Evolutionary conservation across 2,888 invertebrate species (phyloP).

Genomic region (Hedya salicella): DNA sequence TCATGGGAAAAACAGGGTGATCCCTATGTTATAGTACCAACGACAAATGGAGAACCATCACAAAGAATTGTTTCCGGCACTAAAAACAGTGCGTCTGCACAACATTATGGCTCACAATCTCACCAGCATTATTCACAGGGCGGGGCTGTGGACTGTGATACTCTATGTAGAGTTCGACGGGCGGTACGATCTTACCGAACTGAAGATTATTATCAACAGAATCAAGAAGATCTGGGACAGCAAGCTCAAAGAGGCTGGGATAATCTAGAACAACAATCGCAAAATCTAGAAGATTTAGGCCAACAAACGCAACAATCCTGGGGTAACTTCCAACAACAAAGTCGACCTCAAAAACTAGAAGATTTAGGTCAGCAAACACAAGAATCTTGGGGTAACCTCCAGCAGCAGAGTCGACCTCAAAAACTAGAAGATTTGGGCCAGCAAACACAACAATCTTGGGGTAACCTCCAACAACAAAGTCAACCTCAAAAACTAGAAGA

Average conservation of each 20-base stretch:
- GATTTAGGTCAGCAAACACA: constrained; percentile 28
- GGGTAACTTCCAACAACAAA: constrained; percentile 8
- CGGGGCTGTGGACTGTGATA: constrained; percentile 52
- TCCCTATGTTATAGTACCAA: constrained; percentile 78
- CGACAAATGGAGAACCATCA: constrained; percentile 50
- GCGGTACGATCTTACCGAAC: constrained; percentile 64
- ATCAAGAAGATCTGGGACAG: constrained; percentile 55
- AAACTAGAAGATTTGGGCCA: constrained; percentile 44
- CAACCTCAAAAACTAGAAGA: constrained; percentile 39
- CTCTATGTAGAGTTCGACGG: constrained; percentile 65
- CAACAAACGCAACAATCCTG: constrained; percentile 45
- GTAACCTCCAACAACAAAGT: constrained; percentile 11
- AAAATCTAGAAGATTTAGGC: constrained; percentile 42
- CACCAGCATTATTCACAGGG: constrained; percentile 55
- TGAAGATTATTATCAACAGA: constrained; percentile 45
- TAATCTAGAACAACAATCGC: constrained; percentile 54
- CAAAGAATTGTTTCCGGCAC: constrained; percentile 45
- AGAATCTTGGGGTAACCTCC: constrained; percentile 12
- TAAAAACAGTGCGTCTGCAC: constrained; percentile 56
- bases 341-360: constrained; percentile 3
- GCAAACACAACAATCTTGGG: constrained; percentile 41
- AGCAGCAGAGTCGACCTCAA: constrained; percentile 16
- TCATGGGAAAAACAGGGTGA: constrained; percentile 82
- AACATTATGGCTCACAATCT: constrained; percentile 60
- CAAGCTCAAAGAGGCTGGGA: constrained; percentile 51